Conservation (phyloP, 2,797 vertebrate genomes). For the Brachymystax lenok region DNA sequence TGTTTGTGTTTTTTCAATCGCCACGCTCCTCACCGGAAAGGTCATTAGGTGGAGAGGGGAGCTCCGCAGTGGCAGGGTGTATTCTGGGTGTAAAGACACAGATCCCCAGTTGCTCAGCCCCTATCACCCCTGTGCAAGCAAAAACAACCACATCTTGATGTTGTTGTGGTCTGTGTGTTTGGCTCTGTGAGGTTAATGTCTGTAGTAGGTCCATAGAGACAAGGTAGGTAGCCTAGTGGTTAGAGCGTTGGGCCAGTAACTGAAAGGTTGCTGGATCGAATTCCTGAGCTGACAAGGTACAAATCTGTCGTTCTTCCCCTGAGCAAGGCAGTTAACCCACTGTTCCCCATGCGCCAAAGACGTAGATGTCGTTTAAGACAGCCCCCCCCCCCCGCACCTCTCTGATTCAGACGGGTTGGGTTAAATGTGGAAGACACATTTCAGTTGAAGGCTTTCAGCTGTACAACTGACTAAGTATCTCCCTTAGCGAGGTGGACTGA, state of each 20-base stretch:
- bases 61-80: slow-evolving; percentile 25
- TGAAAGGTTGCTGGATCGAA: no score
- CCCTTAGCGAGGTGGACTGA: slow-evolving; percentile 23
- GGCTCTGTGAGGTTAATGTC: slow-evolving; percentile 44
- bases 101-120: neutral
- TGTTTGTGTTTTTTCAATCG: slow-evolving; percentile 18
- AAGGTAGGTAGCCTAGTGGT: slow-evolving; percentile 26
- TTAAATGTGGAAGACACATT: no score
- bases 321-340: no score
- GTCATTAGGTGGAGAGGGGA: slow-evolving; percentile 25
- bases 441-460: no score
- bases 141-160: slow-evolving; percentile 35
- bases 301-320: no score
- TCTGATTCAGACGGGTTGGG: no score
- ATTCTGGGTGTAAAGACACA: slow-evolving; percentile 25
- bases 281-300: no score
- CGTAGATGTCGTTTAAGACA: no score
- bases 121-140: slow-evolving; percentile 1
- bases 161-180: slow-evolving; percentile 38
- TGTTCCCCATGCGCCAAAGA: no score
- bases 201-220: slow-evolving; percentile 56
- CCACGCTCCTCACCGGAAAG: slow-evolving; percentile 32
- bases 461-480: no score
- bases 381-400: no score
- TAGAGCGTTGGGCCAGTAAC: no score